Conservation (phyloP, 2,797 vertebrate genomes). For the Poeciliopsis infans region DNA sequence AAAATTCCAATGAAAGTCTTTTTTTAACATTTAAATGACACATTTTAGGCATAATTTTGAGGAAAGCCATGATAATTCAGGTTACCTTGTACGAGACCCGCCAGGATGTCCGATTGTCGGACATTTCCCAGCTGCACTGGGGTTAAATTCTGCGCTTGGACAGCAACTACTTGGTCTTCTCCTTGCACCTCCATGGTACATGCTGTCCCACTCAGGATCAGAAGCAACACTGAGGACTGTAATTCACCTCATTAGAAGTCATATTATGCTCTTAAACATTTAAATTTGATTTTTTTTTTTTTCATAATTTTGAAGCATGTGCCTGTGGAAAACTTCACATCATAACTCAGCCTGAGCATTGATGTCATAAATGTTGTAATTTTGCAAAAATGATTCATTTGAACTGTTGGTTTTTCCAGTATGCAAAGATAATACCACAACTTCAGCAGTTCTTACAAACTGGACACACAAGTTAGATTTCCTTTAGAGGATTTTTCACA, state of each 20-base stretch:
- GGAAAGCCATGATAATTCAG: background rate
- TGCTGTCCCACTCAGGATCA: constrained; percentile 84
- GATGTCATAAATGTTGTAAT: background rate
- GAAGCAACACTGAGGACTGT: constrained; percentile 88
- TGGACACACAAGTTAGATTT: background rate
- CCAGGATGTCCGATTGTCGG: constrained; percentile 84
- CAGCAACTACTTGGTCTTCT: constrained; percentile 85
- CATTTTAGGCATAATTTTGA: background rate
- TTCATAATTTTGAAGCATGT: background rate
- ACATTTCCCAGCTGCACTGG: constrained; percentile 87
- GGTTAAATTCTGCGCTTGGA: constrained; percentile 81
- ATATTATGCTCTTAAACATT: background rate
- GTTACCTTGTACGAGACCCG: constrained; percentile 74
- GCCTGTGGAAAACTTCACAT: background rate
- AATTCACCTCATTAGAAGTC: constrained; percentile 25
- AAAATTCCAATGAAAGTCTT: background rate
- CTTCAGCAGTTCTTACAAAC: background rate
- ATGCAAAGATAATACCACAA: background rate
- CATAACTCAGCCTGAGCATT: background rate
- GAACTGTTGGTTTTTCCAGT: background rate
- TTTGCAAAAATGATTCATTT: background rate
- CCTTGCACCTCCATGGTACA: constrained; percentile 84
- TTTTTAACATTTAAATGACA: background rate
- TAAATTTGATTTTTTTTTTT: background rate
- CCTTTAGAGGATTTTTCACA: background rate